These are phyloP conservation scores for Corapipo altera DNA, from an alignment of 2,113 vertebrate genomes.

Conservation along the genomic window DNA sequence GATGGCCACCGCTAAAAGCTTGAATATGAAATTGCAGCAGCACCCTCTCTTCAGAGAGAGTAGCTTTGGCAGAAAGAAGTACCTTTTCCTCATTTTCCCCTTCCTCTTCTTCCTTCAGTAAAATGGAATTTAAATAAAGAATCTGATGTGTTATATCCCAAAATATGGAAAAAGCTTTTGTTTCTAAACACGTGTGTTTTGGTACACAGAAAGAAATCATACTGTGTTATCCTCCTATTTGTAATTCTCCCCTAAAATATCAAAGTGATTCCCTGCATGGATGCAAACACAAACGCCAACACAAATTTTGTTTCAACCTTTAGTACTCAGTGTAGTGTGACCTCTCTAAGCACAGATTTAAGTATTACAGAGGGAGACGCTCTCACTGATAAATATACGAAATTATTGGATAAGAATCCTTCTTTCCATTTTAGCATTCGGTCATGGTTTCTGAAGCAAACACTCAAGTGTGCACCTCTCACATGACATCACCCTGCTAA, in stretches of 20 bases:
- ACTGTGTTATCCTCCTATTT: background rate
- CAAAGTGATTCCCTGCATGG: background rate
- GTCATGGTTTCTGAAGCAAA: constrained; percentile 22
- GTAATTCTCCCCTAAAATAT: background rate
- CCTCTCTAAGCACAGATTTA: constrained; percentile 2
- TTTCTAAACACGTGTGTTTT: background rate
- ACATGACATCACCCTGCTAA: background rate
- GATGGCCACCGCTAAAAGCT: background rate
- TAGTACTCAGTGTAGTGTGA: background rate
- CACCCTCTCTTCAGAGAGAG: background rate
- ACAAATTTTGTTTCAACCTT: background rate
- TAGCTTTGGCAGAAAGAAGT: background rate
- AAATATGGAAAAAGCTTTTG: background rate
- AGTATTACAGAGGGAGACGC: background rate
- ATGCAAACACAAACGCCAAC: background rate
- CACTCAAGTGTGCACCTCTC: background rate
- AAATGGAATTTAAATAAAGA: background rate
- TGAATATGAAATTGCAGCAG: background rate
- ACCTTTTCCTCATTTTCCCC: background rate
- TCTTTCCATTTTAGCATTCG: constrained; percentile 23
- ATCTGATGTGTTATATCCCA: accelerated
- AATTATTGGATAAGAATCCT: constrained; percentile 50
- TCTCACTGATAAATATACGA: constrained; percentile 19
- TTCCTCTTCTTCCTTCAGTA: background rate
- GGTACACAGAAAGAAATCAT: background rate